Evolutionary conservation across 2,888 invertebrate species (phyloP), one percentile per base, ranked within the genome.

Genomic region (Rhagium mordax): DNA sequence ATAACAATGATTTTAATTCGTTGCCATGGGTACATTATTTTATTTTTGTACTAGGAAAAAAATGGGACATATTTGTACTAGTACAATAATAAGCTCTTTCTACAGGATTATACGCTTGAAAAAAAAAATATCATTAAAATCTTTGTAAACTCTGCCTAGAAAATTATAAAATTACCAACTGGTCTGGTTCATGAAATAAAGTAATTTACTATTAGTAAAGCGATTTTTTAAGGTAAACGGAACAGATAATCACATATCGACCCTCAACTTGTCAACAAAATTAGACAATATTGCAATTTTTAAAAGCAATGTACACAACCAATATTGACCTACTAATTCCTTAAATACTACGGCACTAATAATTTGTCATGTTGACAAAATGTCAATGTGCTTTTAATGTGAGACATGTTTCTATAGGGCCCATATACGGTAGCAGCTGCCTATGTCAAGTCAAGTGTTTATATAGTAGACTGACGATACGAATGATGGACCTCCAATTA

Each of bases 401-500:
- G 73, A 74, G 72, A 55, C 24, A 60, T 51, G 33, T 21, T 60
- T 70, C 61, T 70, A 55, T 55, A 67, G 66, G 68, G 47, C 51
- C 66, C 57, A 65, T 62, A 70, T 16, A 77, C 78, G 72, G 80
- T 80, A 79, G 80, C 82, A 82, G 80, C 82, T 81, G 82, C 76
- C 74, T 75, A 73, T 69, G 53, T 74, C 47, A 73, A 80, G 53
- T 74, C 47, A 73, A 80, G 81, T 82, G 81, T 82, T 82, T 82
- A 77, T 74, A 72, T 71, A 81, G 71, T 76, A 62, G 77, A 72
- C 69, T 48, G 68, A 76, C 74, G 74, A 74, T 72, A 68, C 74
- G 75, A 76, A 71, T 75, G 78, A 71, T 77, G 77, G 79, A 79
- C 80, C 81, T 78, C 77, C 82, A 83, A 82, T 84, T n/a, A n/a